Base-by-base conservation (phyloP, 1,140 invertebrate genomes). In the Camponotus vicinus region DNA sequence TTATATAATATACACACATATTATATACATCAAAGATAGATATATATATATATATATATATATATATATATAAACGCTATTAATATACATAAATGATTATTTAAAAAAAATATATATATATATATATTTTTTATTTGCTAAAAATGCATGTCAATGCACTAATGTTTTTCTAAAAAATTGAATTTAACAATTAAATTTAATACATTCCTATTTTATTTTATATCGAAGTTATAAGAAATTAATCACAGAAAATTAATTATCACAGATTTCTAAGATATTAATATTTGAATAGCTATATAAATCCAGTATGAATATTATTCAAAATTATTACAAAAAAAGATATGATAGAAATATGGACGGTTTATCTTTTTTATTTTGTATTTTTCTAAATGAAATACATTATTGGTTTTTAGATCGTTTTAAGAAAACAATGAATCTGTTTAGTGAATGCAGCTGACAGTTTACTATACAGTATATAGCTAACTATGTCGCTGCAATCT, bases 351-450 rank as follows among this genome's bases (percentile, higher is more conserved):
- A 78, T 18, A 52, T 18, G 6, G 3, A 8, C 13, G 42, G 0
- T 21, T 18, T 32, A 13, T 0, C 73, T 83, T 8, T 73, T 15
- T 49, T n/a, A 69, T 63, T 27, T 40, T 40, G 1, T 40, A 27
- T 27, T 27, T 27, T 27, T 27, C 27, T 34, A 82, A 34, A 83
- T 83, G 45, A 83, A 80, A 70, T 32, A 13, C 69, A 75, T 82
- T n/a, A 71, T 73, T 73, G 67, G 32, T 6, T 27, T 27, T 27
- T 27, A 27, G 15, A 71, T 9, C 9, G 5, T 0, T 61, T 75
- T 40, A 27, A 71, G 67, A 73, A 59, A 73, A 71, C 57, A 34
- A 42, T 49, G 42, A 73, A 63, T 37, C 69, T 63, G 42, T 61
- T 80, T 80, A 8, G 8, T n/a, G 18, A 75, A 13, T 63, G 5